Evolutionary conservation across 2,888 invertebrate genomes (phyloP).

Genomic region (Meiosimyza decipiens): DNA sequence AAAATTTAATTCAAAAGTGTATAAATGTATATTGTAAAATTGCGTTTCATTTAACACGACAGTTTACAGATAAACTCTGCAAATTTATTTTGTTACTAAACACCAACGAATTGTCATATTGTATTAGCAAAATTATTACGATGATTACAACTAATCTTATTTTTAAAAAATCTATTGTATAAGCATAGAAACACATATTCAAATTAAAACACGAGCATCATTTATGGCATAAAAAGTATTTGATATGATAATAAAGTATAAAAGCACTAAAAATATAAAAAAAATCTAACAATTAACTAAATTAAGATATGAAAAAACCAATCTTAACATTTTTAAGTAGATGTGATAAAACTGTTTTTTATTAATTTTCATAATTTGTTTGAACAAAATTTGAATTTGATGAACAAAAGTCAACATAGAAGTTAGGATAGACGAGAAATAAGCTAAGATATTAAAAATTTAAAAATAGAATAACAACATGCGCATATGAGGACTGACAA

Average conservation of each 20-base stretch:
- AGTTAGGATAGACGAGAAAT: not conserved
- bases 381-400: not conserved
- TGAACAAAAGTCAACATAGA: not conserved
- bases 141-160: constrained; percentile 5
- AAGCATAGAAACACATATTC: constrained; percentile 7
- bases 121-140: constrained; percentile 29
- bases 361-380: constrained; percentile 16
- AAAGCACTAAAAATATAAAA: no score
- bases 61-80: not conserved
- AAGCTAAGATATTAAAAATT: not conserved
- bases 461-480: constrained; percentile 40
- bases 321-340: constrained; percentile 34
- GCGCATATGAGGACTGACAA: no score
- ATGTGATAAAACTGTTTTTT: constrained; percentile 43
- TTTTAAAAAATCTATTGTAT: not conserved
- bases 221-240: not conserved
- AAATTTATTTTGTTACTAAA: constrained; percentile 10
- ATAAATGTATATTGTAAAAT: no score
- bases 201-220: not conserved
- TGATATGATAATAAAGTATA: no score
- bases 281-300: no score
- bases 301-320: constrained; percentile 1
- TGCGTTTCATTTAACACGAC: constrained; percentile 15
- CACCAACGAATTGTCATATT: constrained; percentile 28
- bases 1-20: no score